Conservation (phyloP, 1,140 invertebrate species). For the Acromyrmex charruanus region DNA sequence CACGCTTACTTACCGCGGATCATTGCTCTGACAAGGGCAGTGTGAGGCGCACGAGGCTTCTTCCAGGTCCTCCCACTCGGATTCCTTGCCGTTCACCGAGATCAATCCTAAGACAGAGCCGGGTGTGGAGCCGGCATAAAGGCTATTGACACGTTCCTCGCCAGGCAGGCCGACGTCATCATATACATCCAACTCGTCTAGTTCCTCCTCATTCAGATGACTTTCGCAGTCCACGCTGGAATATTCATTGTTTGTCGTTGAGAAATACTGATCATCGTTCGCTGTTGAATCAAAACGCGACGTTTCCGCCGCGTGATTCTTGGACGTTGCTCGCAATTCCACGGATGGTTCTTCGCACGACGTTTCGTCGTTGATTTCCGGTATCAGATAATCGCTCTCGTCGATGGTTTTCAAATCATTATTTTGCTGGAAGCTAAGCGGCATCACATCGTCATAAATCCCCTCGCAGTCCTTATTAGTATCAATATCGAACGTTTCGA, state of each 20-base stretch:
- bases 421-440: constrained; percentile 10
- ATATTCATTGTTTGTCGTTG: constrained; percentile 74
- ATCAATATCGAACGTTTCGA: not conserved
- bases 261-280: constrained; percentile 64
- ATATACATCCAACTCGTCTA: constrained; percentile 79
- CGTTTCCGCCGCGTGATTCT: not conserved
- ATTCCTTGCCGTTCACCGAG: constrained; percentile 77
- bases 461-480: constrained; percentile 55
- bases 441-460: constrained; percentile 82
- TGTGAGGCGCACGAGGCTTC: constrained; percentile 56
- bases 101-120: constrained; percentile 65
- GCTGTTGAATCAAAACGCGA: not conserved
- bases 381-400: constrained; percentile 36
- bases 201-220: constrained; percentile 52
- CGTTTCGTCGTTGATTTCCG: not conserved
- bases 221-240: constrained; percentile 74
- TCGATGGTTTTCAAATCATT: not conserved
- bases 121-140: constrained; percentile 79
- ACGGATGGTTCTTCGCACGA: not conserved
- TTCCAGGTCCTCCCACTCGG: constrained; percentile 83
- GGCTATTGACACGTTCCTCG: constrained; percentile 82
- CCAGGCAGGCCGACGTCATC: constrained; percentile 80
- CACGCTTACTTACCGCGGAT: constrained; percentile 65
- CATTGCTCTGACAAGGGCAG: constrained; percentile 6
- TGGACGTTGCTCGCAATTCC: not conserved